Percentiles rank a stretch among this genome's conserved stretches.
Conservation (phyloP, 2,888 invertebrate genomes). For the Dynastes hyllus region DNA sequence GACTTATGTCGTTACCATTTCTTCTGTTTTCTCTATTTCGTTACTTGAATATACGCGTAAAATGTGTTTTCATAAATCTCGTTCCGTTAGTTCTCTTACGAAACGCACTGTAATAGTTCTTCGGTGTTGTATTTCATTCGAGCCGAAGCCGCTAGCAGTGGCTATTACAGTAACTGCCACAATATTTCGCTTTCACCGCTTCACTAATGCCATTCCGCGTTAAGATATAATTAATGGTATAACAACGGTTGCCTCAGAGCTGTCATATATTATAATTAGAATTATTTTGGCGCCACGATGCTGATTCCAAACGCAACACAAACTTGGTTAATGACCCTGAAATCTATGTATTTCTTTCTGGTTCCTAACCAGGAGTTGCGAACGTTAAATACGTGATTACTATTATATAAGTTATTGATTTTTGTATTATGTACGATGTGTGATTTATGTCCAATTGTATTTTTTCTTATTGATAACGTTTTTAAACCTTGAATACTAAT, state of each 20-base stretch:
- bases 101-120: conserved; percentile 28
- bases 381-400: background rate
- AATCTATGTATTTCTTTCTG: conserved; percentile 24
- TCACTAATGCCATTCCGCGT: conserved; percentile 42
- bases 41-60: conserved; percentile 29
- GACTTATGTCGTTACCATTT: conserved; percentile 19
- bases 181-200: conserved; percentile 44
- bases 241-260: conserved; percentile 46
- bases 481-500: conserved; percentile 20
- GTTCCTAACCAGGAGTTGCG: conserved; percentile 17
- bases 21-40: conserved; percentile 11
- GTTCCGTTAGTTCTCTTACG: conserved; percentile 41
- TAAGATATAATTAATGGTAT: conserved; percentile 51
- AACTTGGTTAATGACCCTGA: conserved; percentile 47
- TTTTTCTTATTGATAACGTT: conserved; percentile 5
- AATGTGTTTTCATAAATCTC: conserved; percentile 36
- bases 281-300: conserved; percentile 51
- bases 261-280: conserved; percentile 49
- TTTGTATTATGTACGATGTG: background rate
- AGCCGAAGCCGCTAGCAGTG: conserved; percentile 5
- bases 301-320: conserved; percentile 39
- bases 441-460: conserved; percentile 27
- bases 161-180: conserved; percentile 41
- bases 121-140: conserved; percentile 21
- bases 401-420: background rate